Conservation (phyloP, 53 echinoderm and acorn worm genomes). For the Echinometra lucunter region DNA sequence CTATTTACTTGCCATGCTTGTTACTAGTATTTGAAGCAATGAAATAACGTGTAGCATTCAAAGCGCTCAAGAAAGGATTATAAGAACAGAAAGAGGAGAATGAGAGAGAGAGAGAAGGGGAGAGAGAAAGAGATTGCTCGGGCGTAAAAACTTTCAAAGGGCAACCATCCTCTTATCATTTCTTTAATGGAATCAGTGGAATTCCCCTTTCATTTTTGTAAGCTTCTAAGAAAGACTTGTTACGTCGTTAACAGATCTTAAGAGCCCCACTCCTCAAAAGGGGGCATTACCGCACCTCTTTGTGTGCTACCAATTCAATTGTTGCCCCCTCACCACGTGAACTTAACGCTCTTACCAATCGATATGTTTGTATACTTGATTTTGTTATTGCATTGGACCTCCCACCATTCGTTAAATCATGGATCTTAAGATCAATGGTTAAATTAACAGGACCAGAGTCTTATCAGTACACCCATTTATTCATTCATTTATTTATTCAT, state of each 20-base stretch:
- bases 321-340: constrained; percentile 12
- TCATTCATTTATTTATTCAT: no score
- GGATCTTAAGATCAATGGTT: no score
- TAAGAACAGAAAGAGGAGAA: no score
- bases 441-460: neutral
- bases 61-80: no score
- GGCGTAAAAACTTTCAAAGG: neutral
- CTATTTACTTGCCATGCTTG: no score
- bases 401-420: neutral
- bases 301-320: neutral
- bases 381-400: neutral
- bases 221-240: constrained; percentile 33
- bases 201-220: neutral
- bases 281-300: constrained; percentile 7
- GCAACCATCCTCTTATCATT: neutral
- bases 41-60: no score
- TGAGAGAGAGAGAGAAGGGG: neutral
- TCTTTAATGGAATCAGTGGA: constrained; percentile 23
- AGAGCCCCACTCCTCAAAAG: neutral
- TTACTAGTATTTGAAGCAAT: no score
- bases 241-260: constrained; percentile 26
- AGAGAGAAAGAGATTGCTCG: neutral
- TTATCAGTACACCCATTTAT: no score
- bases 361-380: neutral
- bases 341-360: neutral